Conservation (phyloP, 2,888 invertebrate species). For the Dorcus parallelipipedus region DNA sequence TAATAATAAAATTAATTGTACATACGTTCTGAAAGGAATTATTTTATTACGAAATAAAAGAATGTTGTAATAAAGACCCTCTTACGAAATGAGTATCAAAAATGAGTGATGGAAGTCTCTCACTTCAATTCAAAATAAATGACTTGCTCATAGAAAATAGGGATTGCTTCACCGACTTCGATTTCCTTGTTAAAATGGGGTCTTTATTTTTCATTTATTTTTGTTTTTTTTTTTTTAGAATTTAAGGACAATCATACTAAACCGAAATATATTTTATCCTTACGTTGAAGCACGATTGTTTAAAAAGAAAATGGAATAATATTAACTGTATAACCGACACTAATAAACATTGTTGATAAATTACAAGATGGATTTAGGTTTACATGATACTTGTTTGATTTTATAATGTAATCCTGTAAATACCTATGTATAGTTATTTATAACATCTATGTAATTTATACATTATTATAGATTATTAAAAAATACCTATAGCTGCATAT, state of each 20-base stretch:
- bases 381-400: not conserved
- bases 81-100: slow-evolving; percentile 1
- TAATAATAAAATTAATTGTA: slow-evolving; percentile 16
- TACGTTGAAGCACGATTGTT: not conserved
- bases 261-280: not conserved
- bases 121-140: too few relatives aligned
- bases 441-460: slow-evolving; percentile 26
- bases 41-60: not conserved
- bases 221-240: slow-evolving; percentile 6
- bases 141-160: too few relatives aligned
- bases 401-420: slow-evolving; percentile 40
- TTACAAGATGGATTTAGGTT: not conserved
- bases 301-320: not conserved
- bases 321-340: slow-evolving; percentile 1
- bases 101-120: too few relatives aligned
- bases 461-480: not conserved
- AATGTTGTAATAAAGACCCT: slow-evolving; percentile 12
- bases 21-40: slow-evolving; percentile 5
- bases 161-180: too few relatives aligned
- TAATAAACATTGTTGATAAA: not conserved
- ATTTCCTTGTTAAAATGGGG: not conserved
- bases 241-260: slow-evolving; percentile 17
- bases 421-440: slow-evolving; percentile 51
- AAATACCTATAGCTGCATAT: not conserved
- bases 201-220: slow-evolving; percentile 13